phyloP scores from a whole-genome alignment of 1,140 invertebrate species.

The Apis florea region DNA sequence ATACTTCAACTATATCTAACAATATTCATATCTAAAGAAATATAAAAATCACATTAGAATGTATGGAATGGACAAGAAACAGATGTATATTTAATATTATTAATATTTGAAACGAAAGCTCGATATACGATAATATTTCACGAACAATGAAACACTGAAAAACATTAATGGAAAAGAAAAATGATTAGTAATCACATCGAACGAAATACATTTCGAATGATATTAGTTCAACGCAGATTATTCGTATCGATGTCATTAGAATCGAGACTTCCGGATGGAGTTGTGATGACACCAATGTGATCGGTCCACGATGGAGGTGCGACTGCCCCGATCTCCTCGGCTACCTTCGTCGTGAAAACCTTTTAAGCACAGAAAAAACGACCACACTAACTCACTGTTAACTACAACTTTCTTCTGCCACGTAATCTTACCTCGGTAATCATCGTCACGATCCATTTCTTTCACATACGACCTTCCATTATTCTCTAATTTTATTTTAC shows the following conservation, averaged over 20 bases:
- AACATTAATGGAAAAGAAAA: constrained; percentile 13
- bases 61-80: background rate
- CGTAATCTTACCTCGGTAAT: constrained; percentile 47
- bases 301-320: constrained; percentile 54
- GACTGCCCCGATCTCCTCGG: constrained; percentile 55
- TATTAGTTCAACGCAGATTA: constrained; percentile 49
- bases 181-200: constrained; percentile 6
- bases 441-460: constrained; percentile 35
- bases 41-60: background rate
- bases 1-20: background rate
- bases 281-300: constrained; percentile 45
- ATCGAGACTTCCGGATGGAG: constrained; percentile 51
- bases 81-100: background rate
- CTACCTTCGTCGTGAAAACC: constrained; percentile 59
- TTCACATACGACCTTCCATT: background rate
- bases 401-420: constrained; percentile 42
- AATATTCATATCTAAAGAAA: background rate
- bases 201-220: constrained; percentile 5
- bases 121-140: background rate
- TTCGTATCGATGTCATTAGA: constrained; percentile 54
- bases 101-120: constrained; percentile 22
- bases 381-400: constrained; percentile 59
- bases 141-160: constrained; percentile 11
- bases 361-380: constrained; percentile 61
- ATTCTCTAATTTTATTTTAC: background rate